Evolutionary conservation across 1,140 invertebrate genomes (phyloP), one percentile per base, ranked within the genome.

Genomic region (Brachionus koreanus): DNA sequence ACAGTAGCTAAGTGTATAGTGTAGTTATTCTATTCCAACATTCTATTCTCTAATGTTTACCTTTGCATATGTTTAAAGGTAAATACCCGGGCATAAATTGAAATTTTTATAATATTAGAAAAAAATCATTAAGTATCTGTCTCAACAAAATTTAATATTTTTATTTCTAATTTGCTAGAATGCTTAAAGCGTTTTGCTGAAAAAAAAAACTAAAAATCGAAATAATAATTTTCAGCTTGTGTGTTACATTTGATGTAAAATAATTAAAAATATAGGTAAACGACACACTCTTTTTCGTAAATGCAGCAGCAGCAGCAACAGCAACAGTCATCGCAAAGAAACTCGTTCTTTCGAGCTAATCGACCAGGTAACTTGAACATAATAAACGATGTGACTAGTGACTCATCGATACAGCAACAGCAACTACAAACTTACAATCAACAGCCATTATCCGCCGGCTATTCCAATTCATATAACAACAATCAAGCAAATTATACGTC

Each of bases 361-460:
- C 76, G 76, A 79, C 76, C 76, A 57, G 76, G 76, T 61, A 79
- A 79, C 33, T 79, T 79, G 49, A 65, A 79, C 49, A 79, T 79
- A 37, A 42, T 65, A 74, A 69, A 39, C 65, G 69, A 74, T 46
- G 43, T 46, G 49, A 57, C 49, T 19, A 25, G 25, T 74, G 69
- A 74, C 7, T 46, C 69, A 74, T 57, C 76, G 49, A 52, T 57
- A 33, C 74, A 77, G 52, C 74, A 77, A 7, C 46, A 43, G 23
- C 39, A 75, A 23, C 46, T 49, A 3, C 74, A 77, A 49, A 42
- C n/a, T 6, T 57, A 57, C 49, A 79, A 65, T 65, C 76, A 61
- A 49, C 74, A 61, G 42, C 25, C 76, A 79, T 61, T 65, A 61
- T 79, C 76, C 37, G 49, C 29, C 33, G 49, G 49, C 76, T 65